Base-by-base conservation (phyloP, 2,888 invertebrate species). In the Camponotus fellah region DNA sequence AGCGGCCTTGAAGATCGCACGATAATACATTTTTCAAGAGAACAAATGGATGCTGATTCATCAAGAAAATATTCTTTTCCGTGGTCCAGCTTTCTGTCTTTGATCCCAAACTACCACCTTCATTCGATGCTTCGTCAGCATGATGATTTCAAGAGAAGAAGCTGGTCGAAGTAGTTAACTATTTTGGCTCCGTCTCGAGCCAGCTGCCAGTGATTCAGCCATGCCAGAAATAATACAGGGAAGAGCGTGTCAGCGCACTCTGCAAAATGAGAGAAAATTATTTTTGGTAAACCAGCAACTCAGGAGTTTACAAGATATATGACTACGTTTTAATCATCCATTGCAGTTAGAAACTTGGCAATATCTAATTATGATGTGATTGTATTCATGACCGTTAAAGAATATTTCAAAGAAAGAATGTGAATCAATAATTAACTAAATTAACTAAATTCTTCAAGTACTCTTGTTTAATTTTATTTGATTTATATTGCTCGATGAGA, bases 221-320 rank as follows among this genome's bases (percentile, higher is more conserved):
- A 80, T 84, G 91, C 93, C 91, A 92, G 90, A 94, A 94, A 94
- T 94, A 94, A 92, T 90, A 92, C 79, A 80, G 83, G 85, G 87
- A 84, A 89, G 89, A 87, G 91, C 91, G 92, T 94, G 93, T 94
- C 94, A 94, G 94, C 92, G 94, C 90, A 94, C 94, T 94, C 92
- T 93, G 90, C 91, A 93, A 93, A 90, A 88, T 88, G 87, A 91
- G 89, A 91, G 88, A 83, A 71, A 85, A 89, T 90, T 90, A 90
- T 90, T 90, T 91, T 89, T 85, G 88, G 88, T 85, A 77, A 85
- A 86, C 75, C 82, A 81, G 72, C 85, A 71, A 84, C 74, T 81
- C 80, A n/a, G 83, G 68, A 81, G 46, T 79, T 62, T 64, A n/a
- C 53, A 58, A 75, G 46, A 66, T 40, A 53, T 40, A 43, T 8